phyloP scores from a whole-genome alignment of 2,888 invertebrate species.

The Lycophotia porphyrea region DNA sequence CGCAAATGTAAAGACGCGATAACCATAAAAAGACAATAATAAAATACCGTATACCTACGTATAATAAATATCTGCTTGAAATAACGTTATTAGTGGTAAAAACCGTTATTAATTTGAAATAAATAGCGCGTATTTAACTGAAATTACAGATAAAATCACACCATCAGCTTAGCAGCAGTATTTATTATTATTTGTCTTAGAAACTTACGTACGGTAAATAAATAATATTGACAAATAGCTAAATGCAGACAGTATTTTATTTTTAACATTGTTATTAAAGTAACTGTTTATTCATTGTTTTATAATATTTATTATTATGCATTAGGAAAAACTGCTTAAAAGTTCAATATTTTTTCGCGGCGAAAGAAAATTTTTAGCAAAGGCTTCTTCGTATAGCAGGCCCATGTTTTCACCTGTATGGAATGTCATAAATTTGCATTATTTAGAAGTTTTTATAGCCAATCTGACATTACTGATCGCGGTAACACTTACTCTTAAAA shows the following conservation, averaged over 20 bases:
- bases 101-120: background rate
- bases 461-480: background rate
- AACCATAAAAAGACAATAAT: background rate
- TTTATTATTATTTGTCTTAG: constrained; percentile 6
- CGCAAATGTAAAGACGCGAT: background rate
- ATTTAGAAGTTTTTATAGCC: background rate
- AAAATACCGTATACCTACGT: background rate
- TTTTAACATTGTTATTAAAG: constrained; percentile 12
- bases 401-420: background rate
- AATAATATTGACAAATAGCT: constrained; percentile 12
- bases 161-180: no score
- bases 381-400: background rate
- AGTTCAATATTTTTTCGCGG: background rate
- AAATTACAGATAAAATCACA: background rate
- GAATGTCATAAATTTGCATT: background rate
- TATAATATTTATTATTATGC: background rate
- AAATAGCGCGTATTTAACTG: background rate
- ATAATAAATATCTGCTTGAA: background rate
- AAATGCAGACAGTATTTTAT: constrained; percentile 6
- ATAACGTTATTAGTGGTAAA: constrained; percentile 5
- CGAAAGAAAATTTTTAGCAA: background rate
- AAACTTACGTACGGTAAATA: background rate
- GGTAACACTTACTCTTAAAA: background rate
- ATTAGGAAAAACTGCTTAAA: background rate
- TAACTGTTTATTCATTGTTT: constrained; percentile 3